phyloP scores from a whole-genome alignment of 2,888 invertebrate species.

The Leptodirus hochenwartii region DNA sequence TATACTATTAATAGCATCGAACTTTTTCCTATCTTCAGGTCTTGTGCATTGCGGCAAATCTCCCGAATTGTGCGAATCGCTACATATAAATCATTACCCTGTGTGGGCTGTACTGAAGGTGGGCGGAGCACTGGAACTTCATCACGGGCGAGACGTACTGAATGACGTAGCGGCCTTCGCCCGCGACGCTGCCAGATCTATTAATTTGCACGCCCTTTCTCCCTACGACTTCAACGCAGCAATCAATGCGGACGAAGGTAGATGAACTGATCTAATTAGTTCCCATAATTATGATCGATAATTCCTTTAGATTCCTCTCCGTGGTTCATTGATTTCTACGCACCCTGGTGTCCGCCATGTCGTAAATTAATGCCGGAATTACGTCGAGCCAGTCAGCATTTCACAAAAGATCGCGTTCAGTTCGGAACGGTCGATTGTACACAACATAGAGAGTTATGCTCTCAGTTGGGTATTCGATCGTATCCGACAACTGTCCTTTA shows the following conservation, averaged over 20 bases:
- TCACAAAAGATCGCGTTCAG: conserved; percentile 27
- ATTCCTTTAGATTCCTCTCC: too few species aligned
- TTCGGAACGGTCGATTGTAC: conserved; percentile 56
- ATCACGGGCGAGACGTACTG: conserved; percentile 41
- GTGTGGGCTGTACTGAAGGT: conserved; percentile 56
- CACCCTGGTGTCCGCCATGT: conserved; percentile 66
- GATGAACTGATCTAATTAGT: too few species aligned
- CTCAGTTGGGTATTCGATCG: conserved; percentile 37
- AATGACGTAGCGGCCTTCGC: conserved; percentile 44
- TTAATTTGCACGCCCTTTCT: conserved; percentile 41
- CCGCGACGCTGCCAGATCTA: conserved; percentile 35
- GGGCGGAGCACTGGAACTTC: conserved; percentile 57
- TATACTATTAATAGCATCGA: neutral
- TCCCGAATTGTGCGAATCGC: conserved; percentile 34
- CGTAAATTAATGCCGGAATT: conserved; percentile 47
- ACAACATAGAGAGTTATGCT: conserved; percentile 37
- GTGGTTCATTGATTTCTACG: conserved; percentile 60
- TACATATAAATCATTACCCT: conserved; percentile 41
- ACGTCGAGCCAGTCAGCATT: conserved; percentile 36
- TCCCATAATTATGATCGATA: too few species aligned
- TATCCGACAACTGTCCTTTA: conserved; percentile 55
- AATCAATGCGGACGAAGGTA: too few species aligned
- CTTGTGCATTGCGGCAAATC: conserved; percentile 42
- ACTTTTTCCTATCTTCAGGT: conserved; percentile 24
- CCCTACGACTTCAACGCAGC: conserved; percentile 42